Percentiles rank a stretch among this genome's conserved stretches.
Conservation (phyloP, 23 tunicate genomes). For the Ascidia mentula region DNA sequence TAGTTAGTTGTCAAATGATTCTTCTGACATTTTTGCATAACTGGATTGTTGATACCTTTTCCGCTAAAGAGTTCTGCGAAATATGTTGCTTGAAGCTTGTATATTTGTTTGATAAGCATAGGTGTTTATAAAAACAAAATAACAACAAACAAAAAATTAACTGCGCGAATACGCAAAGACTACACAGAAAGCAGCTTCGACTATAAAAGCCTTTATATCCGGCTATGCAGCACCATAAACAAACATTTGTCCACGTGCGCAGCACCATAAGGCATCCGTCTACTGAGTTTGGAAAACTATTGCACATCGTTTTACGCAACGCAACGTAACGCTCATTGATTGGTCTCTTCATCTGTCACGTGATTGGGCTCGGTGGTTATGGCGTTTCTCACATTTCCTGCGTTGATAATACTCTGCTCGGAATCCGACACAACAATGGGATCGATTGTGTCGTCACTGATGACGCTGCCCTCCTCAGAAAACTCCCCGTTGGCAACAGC, state of each 20-base stretch:
- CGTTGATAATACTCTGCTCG: constrained; percentile 29
- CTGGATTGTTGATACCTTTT: too few species aligned
- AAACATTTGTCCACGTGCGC: background rate
- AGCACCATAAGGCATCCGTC: background rate
- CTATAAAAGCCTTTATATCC: background rate
- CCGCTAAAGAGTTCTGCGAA: too few species aligned
- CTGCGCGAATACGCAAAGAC: background rate
- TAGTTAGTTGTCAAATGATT: too few species aligned
- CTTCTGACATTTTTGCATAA: too few species aligned
- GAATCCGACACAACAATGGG: constrained; percentile 21
- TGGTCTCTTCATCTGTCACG: constrained; percentile 25
- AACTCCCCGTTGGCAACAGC: background rate
- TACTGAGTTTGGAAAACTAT: background rate
- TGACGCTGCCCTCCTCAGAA: constrained; percentile 22
- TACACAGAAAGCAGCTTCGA: background rate
- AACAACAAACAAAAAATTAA: background rate
- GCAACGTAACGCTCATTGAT: constrained; percentile 7
- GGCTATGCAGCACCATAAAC: constrained; percentile 6
- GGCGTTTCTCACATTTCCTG: constrained; percentile 55
- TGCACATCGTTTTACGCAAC: background rate
- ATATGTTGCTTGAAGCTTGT: constrained; percentile 10
- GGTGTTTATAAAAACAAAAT: background rate
- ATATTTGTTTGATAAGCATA: background rate
- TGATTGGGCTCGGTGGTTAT: constrained; percentile 54
- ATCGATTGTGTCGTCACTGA: constrained; percentile 34